Base-by-base conservation (phyloP, 1,140 invertebrate species). In the Drosophila baimaii region DNA sequence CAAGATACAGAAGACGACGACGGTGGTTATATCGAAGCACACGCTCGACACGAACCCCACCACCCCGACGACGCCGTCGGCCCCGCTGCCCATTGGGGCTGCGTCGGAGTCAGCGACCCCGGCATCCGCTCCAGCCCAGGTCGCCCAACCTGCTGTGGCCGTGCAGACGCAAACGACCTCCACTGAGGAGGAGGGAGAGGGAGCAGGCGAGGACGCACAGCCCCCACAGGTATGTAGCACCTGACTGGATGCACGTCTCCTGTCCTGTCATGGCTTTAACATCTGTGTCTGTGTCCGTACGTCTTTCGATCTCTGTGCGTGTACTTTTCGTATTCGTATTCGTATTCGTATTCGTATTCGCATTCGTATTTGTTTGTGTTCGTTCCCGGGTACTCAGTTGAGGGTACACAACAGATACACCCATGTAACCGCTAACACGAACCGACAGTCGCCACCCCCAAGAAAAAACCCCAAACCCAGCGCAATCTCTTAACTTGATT, bases 21-120 rank as follows among this genome's bases (percentile, higher is more conserved):
- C 97, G n/a, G 96, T 98, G 79, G 96, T 98, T 19, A 97, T 98
- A 96, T 97, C 96, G 92, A 97, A 97, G 93, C 97, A 98, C 91
- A 97, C 96, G 35, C 93, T 97, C 58, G 91, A 92, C 64, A 92
- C 91, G 39, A 90, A 92, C 76, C 90, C 91, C n/a, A 79, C 84
- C 51, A 85, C 82, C 25, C 90, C 79, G 56, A 79, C 86, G 59
- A 85, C 90, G 17, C 72, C 90, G 43, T 52, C 81, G 29, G 44
- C 80, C 25, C 58, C 69, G 21, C 74, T 82, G 0, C 57, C 85
- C 78, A 37, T 77, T 57, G 44, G 46, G 46, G 25, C 35, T 37
- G 23, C 37, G 58, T 43, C 57, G 5, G 75, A 83, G 62, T 65
- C 71, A 63, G 56, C 55, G 57, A 72, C 78, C 79, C 65, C 75